A percentile compares a stretch with the other conserved stretches of the same genome.
phyloP scores from a whole-genome alignment of 2,888 invertebrate genomes.

The Acrobasis repandana region DNA sequence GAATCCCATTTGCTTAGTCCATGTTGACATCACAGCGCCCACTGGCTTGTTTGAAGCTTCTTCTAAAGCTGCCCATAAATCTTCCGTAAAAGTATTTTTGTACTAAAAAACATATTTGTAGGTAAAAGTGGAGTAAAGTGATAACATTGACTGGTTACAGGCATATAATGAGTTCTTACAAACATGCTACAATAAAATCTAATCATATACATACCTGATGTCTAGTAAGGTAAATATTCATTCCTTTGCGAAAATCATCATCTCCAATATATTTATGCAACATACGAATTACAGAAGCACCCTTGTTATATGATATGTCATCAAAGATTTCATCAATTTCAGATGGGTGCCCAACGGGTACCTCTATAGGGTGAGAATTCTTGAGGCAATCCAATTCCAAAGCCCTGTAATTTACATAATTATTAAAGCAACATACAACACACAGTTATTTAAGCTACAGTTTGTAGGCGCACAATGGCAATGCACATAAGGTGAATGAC shows the following conservation, averaged over 20 bases:
- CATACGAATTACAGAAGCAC: constrained; percentile 97
- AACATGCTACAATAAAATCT: not conserved
- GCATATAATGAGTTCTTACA: not conserved
- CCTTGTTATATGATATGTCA: constrained; percentile 98
- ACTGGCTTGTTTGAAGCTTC: constrained; percentile 96
- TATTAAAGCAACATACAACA: not conserved
- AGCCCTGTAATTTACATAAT: constrained; percentile 80
- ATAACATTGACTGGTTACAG: constrained; percentile 9
- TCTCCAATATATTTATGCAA: constrained; percentile 96
- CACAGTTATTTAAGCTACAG: not conserved
- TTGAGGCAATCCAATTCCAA: constrained; percentile 93
- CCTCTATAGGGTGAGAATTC: constrained; percentile 98
- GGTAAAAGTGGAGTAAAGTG: not conserved
- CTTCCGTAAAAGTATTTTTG: constrained; percentile 95
- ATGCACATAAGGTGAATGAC: not conserved
- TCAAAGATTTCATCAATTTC: constrained; percentile 99
- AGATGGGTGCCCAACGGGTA: constrained; percentile 95
- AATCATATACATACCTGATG: constrained; percentile 82
- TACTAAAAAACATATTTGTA: constrained; percentile 79
- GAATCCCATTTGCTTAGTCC: constrained; percentile 98
- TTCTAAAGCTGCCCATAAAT: constrained; percentile 95
- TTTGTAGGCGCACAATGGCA: not conserved
- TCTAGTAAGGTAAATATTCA: constrained; percentile 93
- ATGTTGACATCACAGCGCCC: constrained; percentile 95
- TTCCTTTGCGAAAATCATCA: constrained; percentile 94